Base-by-base conservation (phyloP, 2,113 vertebrate species). In the Pedetes capensis region DNA sequence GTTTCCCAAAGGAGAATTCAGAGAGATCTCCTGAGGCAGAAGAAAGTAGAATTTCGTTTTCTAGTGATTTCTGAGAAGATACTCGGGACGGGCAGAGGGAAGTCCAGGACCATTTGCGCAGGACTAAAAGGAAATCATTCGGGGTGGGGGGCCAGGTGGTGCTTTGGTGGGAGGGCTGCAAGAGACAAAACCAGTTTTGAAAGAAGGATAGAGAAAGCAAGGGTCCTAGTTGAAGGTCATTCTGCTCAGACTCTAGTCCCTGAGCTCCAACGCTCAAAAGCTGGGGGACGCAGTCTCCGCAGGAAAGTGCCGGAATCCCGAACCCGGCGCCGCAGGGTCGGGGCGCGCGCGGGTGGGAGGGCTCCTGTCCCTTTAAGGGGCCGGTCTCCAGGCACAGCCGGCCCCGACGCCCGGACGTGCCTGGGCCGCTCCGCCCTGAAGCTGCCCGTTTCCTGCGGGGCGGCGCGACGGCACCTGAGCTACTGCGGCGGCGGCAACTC, bases 361-460 rank as follows among this genome's bases (percentile, higher is more conserved):
- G 47, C 9, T 88, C 44, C 96, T 96, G 95, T 87, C 39, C 51
- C 97, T 97, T 97, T 97, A 97, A 97, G 93, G 79, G 97, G 97
- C 96, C 22, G 93, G 92, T 78, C 96, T 90, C 91, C 39, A 3
- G 80, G 93, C 57, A 9, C 76, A 20, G 55, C 87, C 82, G 39
- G 76, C 92, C 87, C 80, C 59, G 96, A 96, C 96, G 97, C 96
- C 81, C 64, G 80, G 96, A 96, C 96, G 96, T 94, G 92, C 94
- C 64, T 53, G 94, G 91, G 78, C 94, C 92, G 93, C 95, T 86
- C 96, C 95, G 94, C 97, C 95, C 96, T 91, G 89, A 66, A 94
- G 94, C 82, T 75, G 75, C 94, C 94, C 82, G 87, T 97, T 97
- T 95, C 95, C 95, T 95, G 95, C 85, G 91, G 55, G 95, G 96